Base-by-base conservation (phyloP, 1,140 invertebrate species). In the Scylla paramamosain region DNA sequence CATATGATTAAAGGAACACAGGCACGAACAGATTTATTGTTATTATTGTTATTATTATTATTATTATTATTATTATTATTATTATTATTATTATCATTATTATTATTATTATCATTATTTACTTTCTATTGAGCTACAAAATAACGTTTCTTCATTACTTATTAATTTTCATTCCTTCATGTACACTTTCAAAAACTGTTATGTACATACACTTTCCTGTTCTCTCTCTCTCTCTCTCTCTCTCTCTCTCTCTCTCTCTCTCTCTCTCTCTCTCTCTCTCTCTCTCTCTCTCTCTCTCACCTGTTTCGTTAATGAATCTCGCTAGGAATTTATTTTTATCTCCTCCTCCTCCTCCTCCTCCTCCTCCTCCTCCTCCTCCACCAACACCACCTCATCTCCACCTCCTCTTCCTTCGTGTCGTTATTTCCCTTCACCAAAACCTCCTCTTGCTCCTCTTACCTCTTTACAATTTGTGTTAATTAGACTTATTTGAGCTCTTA, bases 211-310 rank as follows among this genome's bases (percentile, higher is more conserved):
- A n/a, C 83, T 39, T 7, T 7, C 32, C 12, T n/a, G 2, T 6
- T 86, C 28, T 86, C 83, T 86, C 28, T 86, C n/a, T n/a, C 32
- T 86, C n/a, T 28, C 83, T 86, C n/a, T 28, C 83, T 88, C 31
- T 88, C 86, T 88, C 31, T 32, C 86, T 88, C 31, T 88, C 86
- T 88, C 31, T 88, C 86, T 88, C 31, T 88, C 86, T 88, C 31
- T 32, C 86, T 88, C 31, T 32, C 86, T 88, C 31, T 32, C 86
- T 88, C 86, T 29, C n/a, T 20, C 31, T 25, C 29, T 88, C 31
- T 88, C 31, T 32, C 86, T 88, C 31, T 32, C 86, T 88, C 31
- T 32, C 86, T 88, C 86, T 29, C n/a, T 20, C 31, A 20, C 29
- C 31, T 25, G 84, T 87, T 39, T 48, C 25, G 20, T 48, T 39